These are phyloP conservation scores for Morpho achilles DNA, from an alignment of 2,888 invertebrate species.

Conservation along the genomic window DNA sequence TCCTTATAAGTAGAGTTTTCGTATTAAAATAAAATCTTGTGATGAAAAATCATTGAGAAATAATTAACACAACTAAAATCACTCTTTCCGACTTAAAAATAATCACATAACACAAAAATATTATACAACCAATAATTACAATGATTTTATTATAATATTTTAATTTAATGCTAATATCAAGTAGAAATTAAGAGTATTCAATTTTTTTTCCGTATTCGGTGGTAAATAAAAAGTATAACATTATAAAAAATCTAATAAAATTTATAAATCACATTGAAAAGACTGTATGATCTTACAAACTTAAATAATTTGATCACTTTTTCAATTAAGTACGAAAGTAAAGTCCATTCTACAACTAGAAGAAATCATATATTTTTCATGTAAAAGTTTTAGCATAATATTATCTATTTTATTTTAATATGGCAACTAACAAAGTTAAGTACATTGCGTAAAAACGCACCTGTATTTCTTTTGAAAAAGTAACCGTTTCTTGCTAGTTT, in stretches of 20 bases:
- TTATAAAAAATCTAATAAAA: not conserved
- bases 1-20: constrained; percentile 4
- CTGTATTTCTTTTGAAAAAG: too few relatives aligned
- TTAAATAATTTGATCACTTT: constrained; percentile 1
- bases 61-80: constrained; percentile 16
- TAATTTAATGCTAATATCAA: constrained; percentile 35
- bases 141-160: constrained; percentile 44
- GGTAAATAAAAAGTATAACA: constrained; percentile 42
- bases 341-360: not conserved
- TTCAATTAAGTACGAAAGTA: constrained; percentile 5
- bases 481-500: too few relatives aligned
- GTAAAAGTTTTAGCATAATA: too few relatives aligned
- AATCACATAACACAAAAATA: constrained; percentile 16
- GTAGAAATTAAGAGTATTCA: constrained; percentile 54
- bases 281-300: not conserved
- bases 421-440: too few relatives aligned
- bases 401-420: too few relatives aligned
- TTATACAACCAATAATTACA: constrained; percentile 10
- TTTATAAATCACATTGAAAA: not conserved
- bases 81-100: constrained; percentile 13
- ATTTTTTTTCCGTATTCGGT: constrained; percentile 55
- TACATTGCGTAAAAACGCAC: too few relatives aligned
- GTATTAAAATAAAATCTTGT: constrained; percentile 15
- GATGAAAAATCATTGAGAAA: constrained; percentile 21
- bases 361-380: too few relatives aligned